Conservation (phyloP, 2,797 vertebrate genomes). For the Spinibarbus caldwelli region DNA sequence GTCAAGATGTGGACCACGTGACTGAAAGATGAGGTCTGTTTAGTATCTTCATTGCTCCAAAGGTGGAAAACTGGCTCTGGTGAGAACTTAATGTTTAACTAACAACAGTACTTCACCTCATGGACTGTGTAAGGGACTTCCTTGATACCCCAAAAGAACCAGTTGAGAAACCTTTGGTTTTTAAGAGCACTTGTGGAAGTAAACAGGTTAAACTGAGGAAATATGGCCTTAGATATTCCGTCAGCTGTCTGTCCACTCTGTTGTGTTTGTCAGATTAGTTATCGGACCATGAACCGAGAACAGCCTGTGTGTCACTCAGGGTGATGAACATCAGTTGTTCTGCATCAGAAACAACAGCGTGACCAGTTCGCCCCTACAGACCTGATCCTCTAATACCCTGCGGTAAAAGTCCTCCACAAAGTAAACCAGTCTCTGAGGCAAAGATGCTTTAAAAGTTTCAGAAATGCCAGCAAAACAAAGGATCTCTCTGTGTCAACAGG, state of each 20-base stretch:
- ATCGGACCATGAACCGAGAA: conserved; percentile 49
- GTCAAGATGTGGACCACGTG: conserved; percentile 27
- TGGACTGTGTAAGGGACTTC: neutral
- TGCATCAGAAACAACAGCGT: conserved; percentile 20
- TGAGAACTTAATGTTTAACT: conserved; percentile 38
- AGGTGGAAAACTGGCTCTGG: conserved; percentile 17
- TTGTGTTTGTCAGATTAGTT: conserved; percentile 56
- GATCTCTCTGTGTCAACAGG: conserved; percentile 11
- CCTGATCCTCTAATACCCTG: conserved; percentile 20
- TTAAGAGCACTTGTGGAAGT: neutral
- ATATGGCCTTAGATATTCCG: neutral
- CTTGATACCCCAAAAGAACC: neutral
- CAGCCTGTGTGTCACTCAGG: conserved; percentile 29
- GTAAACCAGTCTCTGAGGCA: conserved; percentile 10
- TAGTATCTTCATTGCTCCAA: conserved; percentile 32
- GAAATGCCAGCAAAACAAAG: conserved; percentile 27
- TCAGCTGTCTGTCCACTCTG: conserved; percentile 15
- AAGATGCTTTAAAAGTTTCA: conserved; percentile 13
- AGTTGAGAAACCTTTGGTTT: neutral
- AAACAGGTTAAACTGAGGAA: neutral
- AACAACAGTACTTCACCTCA: neutral
- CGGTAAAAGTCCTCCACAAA: neutral
- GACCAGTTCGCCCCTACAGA: conserved; percentile 4
- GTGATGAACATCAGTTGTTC: conserved; percentile 25
- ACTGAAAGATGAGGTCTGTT: conserved; percentile 24